Percentiles rank a stretch among this genome's conserved stretches.
These are phyloP conservation scores for Diglossa cyanea DNA, from an alignment of 2,797 vertebrate species.

Conservation along the genomic window DNA sequence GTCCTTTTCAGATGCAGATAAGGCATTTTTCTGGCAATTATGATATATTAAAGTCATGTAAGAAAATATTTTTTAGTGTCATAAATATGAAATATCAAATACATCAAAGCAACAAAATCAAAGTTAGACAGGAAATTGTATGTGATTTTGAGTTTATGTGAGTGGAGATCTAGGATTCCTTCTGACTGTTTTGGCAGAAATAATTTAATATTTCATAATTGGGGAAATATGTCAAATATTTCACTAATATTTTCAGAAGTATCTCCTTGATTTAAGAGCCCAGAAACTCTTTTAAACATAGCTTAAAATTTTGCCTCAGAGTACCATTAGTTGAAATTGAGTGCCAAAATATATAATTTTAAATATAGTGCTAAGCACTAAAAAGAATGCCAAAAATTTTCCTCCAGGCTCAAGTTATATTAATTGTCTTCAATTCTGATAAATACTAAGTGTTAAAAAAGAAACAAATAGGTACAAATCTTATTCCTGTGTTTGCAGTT, in stretches of 20 bases:
- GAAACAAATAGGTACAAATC: not conserved
- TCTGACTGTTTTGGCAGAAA: not conserved
- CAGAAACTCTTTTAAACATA: not conserved
- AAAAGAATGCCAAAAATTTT: not conserved
- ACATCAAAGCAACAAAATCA: not conserved
- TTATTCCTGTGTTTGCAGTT: not conserved
- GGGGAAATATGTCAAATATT: not conserved
- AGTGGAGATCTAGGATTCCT: not conserved
- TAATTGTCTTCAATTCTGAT: not conserved
- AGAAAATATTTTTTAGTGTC: not conserved
- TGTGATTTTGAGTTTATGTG: not conserved
- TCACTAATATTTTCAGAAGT: not conserved
- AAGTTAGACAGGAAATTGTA: not conserved
- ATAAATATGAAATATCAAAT: not conserved
- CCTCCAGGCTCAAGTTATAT: not conserved
- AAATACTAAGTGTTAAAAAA: not conserved
- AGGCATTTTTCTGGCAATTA: accelerated
- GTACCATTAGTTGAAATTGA: not conserved
- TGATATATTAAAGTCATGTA: not conserved
- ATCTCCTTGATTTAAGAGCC: not conserved
- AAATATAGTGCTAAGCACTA: not conserved
- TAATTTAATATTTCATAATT: not conserved
- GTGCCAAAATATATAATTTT: not conserved
- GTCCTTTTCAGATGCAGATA: not conserved
- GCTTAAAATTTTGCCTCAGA: not conserved